Evolutionary conservation across 1,140 invertebrate species (phyloP).

Genomic region (Pseudomyrmex cubaensis): DNA sequence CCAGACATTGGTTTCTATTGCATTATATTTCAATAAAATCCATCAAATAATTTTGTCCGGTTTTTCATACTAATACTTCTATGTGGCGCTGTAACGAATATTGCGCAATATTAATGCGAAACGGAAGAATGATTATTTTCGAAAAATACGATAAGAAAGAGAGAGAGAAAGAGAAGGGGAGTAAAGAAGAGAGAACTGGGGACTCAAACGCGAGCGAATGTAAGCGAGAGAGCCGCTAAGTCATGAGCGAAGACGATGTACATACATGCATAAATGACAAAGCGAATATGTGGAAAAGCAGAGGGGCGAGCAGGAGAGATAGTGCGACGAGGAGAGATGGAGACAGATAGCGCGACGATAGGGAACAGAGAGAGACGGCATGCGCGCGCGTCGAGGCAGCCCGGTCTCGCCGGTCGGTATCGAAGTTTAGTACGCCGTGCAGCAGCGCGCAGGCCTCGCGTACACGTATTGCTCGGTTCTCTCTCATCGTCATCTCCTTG

Average conservation of each 20-base stretch:
- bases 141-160: too few species aligned
- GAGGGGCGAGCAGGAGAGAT: slow-evolving; percentile 51
- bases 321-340: slow-evolving; percentile 55
- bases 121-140: too few species aligned
- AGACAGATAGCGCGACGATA: slow-evolving; percentile 46
- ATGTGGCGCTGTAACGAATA: not conserved
- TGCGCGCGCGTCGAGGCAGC: slow-evolving; percentile 68
- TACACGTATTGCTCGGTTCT: slow-evolving; percentile 69
- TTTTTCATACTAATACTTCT: too few species aligned
- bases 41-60: too few species aligned
- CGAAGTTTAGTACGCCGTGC: slow-evolving; percentile 79
- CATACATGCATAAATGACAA: slow-evolving; percentile 1
- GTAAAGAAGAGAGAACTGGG: too few species aligned
- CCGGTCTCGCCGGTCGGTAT: slow-evolving; percentile 70
- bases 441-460: slow-evolving; percentile 83
- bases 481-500: slow-evolving; percentile 52
- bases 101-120: not conserved
- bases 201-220: not conserved
- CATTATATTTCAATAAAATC: too few species aligned
- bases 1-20: too few species aligned
- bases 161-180: too few species aligned
- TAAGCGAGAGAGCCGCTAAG: not conserved
- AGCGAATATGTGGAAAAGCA: not conserved
- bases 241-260: not conserved
- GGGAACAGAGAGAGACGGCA: slow-evolving; percentile 50